Base-by-base conservation (phyloP, 2,797 vertebrate species). In the Molossus molossus region DNA sequence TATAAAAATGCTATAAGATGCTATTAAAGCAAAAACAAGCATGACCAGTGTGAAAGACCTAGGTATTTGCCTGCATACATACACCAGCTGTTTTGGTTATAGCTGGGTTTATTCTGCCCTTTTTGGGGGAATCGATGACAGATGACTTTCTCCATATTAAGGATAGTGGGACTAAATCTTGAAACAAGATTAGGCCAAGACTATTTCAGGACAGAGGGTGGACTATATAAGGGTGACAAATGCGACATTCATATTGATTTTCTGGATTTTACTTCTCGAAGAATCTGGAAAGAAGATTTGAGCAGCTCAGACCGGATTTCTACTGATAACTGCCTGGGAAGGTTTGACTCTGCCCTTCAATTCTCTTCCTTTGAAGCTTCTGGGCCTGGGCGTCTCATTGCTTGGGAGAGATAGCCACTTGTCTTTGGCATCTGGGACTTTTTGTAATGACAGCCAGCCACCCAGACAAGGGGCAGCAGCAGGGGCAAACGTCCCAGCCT, bases 281-380 rank as follows among this genome's bases (percentile, higher is more conserved):
- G 86, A 83, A 70, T 95, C 80, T 96, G 95, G 79, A 90, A 95
- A 77, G 84, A 60, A 91, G 93, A 88, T 79, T 53, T 94, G 84
- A 93, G 62, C 67, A 69, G 40, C 40, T 94, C 89, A 95, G 70
- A 77, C 4, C 0, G 27, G 91, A 96, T 93, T 96, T 96, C 91
- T 82, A 40, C 50, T 15, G 77, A 67, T 73, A 86, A 95, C 18
- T 5, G 13, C 33, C 8, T 25, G 90, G 62, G 62, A 90, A 67
- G 60, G 45, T 67, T 76, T 58, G 53, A 55, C 15, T 72, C 17
- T 67, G 77, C 40, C 50, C 57, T 67, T 91, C n/a, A 25, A 45
- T 55, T 95, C 73, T 58, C 76, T 29, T 45, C 50, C 25, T 23
- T 82, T 14, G 45, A 92, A 84, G 62, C n/a, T 50, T 77, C 90